These are phyloP conservation scores for Petrocephalus schoutedeni DNA, from an alignment of 2,797 vertebrate species.

Conservation along the genomic window DNA sequence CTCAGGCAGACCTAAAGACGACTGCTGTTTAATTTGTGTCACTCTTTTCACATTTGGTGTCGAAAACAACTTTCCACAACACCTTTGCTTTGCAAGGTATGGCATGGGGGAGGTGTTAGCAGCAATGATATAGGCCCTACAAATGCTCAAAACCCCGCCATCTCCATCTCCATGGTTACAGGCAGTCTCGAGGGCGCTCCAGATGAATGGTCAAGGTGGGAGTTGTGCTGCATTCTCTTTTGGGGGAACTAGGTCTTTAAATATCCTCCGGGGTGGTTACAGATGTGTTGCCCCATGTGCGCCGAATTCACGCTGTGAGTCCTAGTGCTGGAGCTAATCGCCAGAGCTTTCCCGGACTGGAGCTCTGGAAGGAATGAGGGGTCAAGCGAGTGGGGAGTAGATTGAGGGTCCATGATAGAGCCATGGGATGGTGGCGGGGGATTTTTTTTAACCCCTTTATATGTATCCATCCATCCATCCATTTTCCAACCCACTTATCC, in stretches of 20 bases:
- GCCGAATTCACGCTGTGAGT: not conserved
- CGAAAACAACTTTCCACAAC: not conserved
- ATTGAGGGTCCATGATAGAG: not conserved
- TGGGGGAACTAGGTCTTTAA: not conserved
- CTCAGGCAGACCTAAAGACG: not conserved
- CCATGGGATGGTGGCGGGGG: not conserved
- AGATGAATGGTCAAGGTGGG: not conserved
- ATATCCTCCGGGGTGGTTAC: not conserved
- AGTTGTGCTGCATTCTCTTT: not conserved
- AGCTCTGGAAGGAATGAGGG: not conserved
- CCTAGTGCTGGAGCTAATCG: not conserved
- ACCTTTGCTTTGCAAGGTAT: not conserved
- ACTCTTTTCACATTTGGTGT: conserved; percentile 8
- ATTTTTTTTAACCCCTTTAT: not conserved
- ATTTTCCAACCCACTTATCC: no score
- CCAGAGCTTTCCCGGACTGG: not conserved
- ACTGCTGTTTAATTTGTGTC: not conserved
- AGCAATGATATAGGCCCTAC: not conserved
- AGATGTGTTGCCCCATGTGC: not conserved
- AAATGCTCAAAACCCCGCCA: not conserved
- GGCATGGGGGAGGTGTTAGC: not conserved
- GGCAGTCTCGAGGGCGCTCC: not conserved
- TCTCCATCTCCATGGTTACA: conserved; percentile 11
- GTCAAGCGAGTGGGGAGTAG: not conserved
- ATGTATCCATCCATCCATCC: no score